phyloP scores from a whole-genome alignment of 2,113 vertebrate species.

The Alexandromys fortis region DNA sequence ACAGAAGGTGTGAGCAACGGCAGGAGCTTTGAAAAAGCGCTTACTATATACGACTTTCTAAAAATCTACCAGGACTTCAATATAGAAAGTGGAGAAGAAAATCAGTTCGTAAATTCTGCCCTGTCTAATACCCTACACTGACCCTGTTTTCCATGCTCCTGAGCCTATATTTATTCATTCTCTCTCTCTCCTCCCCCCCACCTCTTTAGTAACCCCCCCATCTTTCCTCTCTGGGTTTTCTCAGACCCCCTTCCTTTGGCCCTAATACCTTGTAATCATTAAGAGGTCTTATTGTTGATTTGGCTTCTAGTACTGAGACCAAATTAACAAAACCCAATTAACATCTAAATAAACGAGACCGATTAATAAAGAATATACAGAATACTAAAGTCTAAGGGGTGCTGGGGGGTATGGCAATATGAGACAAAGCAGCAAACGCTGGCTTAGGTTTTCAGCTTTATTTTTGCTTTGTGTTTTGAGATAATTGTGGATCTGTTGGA shows the following conservation, averaged over 20 bases:
- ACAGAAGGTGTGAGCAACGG: accelerated
- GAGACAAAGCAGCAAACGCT: slow-evolving; percentile 56
- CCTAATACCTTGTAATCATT: slow-evolving; percentile 74
- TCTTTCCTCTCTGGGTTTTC: background rate
- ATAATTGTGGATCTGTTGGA: background rate
- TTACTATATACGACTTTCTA: background rate
- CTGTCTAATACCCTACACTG: slow-evolving; percentile 71
- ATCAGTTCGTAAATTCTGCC: slow-evolving; percentile 53
- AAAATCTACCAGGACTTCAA: background rate
- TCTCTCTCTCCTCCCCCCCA: background rate
- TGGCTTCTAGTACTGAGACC: slow-evolving; percentile 76
- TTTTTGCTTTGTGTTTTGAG: background rate
- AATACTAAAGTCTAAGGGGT: slow-evolving; percentile 69
- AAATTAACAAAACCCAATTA: slow-evolving; percentile 85
- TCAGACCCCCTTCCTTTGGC: slow-evolving; percentile 64
- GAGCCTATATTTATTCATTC: background rate
- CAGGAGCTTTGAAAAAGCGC: accelerated
- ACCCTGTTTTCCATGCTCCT: slow-evolving; percentile 69
- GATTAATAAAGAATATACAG: slow-evolving; percentile 74
- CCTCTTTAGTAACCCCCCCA: background rate
- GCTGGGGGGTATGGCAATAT: background rate
- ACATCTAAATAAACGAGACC: slow-evolving; percentile 82
- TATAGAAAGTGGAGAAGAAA: background rate
- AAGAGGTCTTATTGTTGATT: slow-evolving; percentile 75
- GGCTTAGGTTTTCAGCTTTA: background rate